Percentiles rank a stretch among this genome's conserved stretches.
Evolutionary conservation across 1,140 invertebrate species (phyloP).

Genomic region (Melanaphis sacchari): DNA sequence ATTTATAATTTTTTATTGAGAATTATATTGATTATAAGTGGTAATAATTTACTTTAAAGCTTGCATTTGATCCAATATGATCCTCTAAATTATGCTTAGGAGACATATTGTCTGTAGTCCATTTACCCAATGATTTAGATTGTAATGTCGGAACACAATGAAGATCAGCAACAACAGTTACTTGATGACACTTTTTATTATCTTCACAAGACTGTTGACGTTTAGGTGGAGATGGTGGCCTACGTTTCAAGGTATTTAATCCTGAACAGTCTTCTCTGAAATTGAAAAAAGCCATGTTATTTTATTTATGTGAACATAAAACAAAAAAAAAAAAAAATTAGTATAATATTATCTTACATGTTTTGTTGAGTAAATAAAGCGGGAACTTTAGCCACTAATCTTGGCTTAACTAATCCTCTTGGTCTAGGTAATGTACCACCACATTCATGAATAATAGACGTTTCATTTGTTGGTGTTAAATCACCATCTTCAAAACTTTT

Average conservation of each 20-base stretch:
- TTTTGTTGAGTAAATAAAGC: constrained; percentile 65
- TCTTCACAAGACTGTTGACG: constrained; percentile 66
- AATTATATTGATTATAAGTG: neutral
- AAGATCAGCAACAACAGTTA: constrained; percentile 62
- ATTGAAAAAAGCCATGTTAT: neutral
- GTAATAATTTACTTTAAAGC: constrained; percentile 76
- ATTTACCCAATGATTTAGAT: constrained; percentile 62
- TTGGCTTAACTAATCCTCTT: constrained; percentile 77
- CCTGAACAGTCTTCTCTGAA: constrained; percentile 50
- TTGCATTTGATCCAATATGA: constrained; percentile 78
- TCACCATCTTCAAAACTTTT: constrained; percentile 86
- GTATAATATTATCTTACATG: constrained; percentile 59
- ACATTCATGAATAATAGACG: constrained; percentile 69
- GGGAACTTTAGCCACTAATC: constrained; percentile 85
- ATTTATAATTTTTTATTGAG: constrained; percentile 9
- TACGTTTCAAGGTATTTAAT: constrained; percentile 59
- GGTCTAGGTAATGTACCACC: constrained; percentile 87
- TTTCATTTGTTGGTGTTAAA: constrained; percentile 86
- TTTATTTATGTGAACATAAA: neutral
- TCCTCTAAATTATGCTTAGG: constrained; percentile 68
- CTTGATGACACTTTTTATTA: constrained; percentile 58
- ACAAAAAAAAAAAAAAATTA: constrained; percentile 1
- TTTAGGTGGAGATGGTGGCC: constrained; percentile 83
- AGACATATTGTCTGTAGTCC: constrained; percentile 66
- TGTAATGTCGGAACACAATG: constrained; percentile 65